phyloP scores from a whole-genome alignment of 2,113 vertebrate genomes.

The Lepisosteus osseus region DNA sequence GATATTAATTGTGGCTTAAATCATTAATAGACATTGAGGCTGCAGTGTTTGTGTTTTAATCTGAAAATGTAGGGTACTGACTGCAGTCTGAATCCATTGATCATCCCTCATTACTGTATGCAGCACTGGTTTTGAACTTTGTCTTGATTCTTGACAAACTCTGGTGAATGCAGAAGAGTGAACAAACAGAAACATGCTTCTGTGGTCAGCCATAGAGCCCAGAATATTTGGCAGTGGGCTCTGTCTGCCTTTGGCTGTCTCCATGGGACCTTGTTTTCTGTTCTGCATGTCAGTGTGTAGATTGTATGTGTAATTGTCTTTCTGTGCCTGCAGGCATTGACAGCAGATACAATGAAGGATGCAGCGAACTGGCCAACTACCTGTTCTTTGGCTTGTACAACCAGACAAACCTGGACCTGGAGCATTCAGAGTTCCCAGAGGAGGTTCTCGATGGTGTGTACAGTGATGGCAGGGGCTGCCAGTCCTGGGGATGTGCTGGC shows the following conservation, averaged over 20 bases:
- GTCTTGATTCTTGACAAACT: neutral
- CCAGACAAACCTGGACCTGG: conserved; percentile 71
- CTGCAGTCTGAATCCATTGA: too few species aligned
- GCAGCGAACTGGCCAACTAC: conserved; percentile 88
- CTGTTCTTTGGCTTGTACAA: conserved; percentile 90
- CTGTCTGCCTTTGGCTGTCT: neutral
- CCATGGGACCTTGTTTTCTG: neutral
- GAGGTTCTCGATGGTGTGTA: conserved; percentile 87
- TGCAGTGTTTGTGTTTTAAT: too few species aligned
- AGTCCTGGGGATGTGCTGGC: too few species aligned
- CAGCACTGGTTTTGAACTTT: neutral
- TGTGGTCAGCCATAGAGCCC: too few species aligned
- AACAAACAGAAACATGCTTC: too few species aligned
- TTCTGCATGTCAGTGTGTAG: neutral
- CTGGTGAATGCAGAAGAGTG: neutral
- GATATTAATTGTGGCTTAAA: too few species aligned
- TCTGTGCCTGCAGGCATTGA: conserved; percentile 79
- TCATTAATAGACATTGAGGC: too few species aligned
- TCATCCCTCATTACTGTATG: too few species aligned
- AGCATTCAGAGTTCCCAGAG: conserved; percentile 82
- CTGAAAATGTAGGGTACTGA: too few species aligned
- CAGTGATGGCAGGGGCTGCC: too few species aligned
- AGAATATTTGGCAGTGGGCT: neutral
- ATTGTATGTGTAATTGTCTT: neutral
- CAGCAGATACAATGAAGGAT: conserved; percentile 92